A percentile compares a stretch with the other conserved stretches of the same genome.
These are phyloP conservation scores for Patella ulyssiponensis DNA, from an alignment of 2,888 invertebrate species.

Conservation along the genomic window DNA sequence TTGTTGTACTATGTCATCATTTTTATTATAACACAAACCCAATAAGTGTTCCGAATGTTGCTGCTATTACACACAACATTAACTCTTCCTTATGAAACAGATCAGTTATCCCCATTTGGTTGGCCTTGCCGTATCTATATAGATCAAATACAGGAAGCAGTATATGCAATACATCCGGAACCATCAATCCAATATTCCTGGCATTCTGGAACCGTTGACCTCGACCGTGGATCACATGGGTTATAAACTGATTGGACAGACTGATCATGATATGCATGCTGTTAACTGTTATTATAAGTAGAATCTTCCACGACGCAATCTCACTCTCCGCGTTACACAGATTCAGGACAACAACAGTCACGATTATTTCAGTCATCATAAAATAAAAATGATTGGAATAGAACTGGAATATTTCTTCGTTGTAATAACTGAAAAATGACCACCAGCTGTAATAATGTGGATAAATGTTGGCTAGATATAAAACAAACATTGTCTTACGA, in stretches of 20 bases:
- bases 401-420: slow-evolving; percentile 68
- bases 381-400: slow-evolving; percentile 69
- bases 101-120: slow-evolving; percentile 60
- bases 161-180: slow-evolving; percentile 72
- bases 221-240: slow-evolving; percentile 58
- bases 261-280: slow-evolving; percentile 66
- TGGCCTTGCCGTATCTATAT: slow-evolving; percentile 56
- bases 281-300: slow-evolving; percentile 64
- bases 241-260: slow-evolving; percentile 68
- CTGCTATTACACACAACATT: slow-evolving; percentile 62
- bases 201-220: slow-evolving; percentile 64
- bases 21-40: slow-evolving; percentile 30
- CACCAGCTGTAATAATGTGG: slow-evolving; percentile 72
- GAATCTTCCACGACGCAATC: slow-evolving; percentile 65
- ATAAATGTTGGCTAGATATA: slow-evolving; percentile 65
- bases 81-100: slow-evolving; percentile 71
- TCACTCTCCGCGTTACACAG: slow-evolving; percentile 57
- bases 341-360: slow-evolving; percentile 64
- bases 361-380: slow-evolving; percentile 65
- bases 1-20: no score
- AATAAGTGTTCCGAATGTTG: slow-evolving; percentile 56
- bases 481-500: slow-evolving; percentile 58
- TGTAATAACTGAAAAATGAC: slow-evolving; percentile 70
- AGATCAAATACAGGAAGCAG: slow-evolving; percentile 75
- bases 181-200: slow-evolving; percentile 66